A percentile compares a stretch with the other conserved stretches of the same genome.
These are phyloP conservation scores for Mus pahari DNA, from an alignment of 2,113 vertebrate species.

Conservation along the genomic window DNA sequence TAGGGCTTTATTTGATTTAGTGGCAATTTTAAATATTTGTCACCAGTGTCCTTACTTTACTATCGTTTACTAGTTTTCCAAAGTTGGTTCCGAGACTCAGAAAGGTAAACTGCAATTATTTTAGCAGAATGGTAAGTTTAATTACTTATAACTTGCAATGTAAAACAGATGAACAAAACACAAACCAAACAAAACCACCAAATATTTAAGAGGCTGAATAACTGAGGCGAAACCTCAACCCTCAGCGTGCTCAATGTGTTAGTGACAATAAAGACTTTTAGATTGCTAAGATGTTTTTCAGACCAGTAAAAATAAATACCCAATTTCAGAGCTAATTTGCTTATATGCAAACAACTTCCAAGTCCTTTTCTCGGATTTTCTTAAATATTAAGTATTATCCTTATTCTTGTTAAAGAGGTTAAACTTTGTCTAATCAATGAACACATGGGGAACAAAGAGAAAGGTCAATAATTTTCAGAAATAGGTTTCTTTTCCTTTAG, in stretches of 20 bases:
- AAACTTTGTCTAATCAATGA: constrained; percentile 12
- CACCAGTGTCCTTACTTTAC: constrained; percentile 66
- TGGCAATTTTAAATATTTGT: constrained; percentile 66
- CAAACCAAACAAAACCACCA: neutral
- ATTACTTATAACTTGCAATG: constrained; percentile 70
- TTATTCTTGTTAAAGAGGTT: neutral
- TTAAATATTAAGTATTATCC: neutral
- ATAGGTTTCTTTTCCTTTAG: neutral
- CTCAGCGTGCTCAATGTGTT: neutral
- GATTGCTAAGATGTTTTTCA: neutral
- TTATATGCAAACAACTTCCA: neutral
- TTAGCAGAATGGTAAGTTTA: constrained; percentile 57
- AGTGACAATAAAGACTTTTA: neutral
- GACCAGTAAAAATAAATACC: neutral
- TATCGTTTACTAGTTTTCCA: constrained; percentile 69
- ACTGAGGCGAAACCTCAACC: neutral
- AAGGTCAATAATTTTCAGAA: neutral
- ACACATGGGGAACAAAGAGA: neutral
- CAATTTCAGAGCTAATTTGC: constrained; percentile 41
- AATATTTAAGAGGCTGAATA: neutral
- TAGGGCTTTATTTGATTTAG: constrained; percentile 54
- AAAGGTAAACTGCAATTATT: constrained; percentile 66
- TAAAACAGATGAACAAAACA: constrained; percentile 22
- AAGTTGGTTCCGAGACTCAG: constrained; percentile 51
- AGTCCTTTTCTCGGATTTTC: neutral